Percentiles rank a stretch among this genome's conserved stretches.
Conservation (phyloP, 2,113 vertebrate species). For the Saguinus imperator region DNA sequence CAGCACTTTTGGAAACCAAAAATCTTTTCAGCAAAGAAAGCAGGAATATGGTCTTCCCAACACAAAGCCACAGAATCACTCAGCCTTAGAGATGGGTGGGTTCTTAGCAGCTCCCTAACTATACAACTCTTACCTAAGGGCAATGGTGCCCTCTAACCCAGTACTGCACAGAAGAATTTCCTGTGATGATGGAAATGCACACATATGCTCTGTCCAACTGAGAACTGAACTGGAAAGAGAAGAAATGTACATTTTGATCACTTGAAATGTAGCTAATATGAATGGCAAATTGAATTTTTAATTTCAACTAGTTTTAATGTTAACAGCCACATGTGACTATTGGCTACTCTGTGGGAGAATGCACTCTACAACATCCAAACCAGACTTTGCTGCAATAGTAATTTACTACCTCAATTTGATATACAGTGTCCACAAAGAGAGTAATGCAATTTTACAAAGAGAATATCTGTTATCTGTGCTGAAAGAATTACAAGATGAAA, state of each 20-base stretch:
- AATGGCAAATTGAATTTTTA: conserved; percentile 1
- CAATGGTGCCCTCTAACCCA: neutral
- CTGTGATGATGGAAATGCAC: neutral
- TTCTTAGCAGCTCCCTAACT: neutral
- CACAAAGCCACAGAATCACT: neutral
- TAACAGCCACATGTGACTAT: neutral
- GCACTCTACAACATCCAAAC: too few relatives aligned
- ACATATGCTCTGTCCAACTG: neutral
- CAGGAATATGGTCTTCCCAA: neutral
- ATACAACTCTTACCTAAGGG: neutral
- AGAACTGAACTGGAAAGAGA: neutral
- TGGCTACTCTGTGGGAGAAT: neutral
- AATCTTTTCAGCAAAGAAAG: neutral
- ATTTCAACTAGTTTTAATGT: conserved; percentile 3
- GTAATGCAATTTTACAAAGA: neutral
- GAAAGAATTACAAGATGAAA: neutral
- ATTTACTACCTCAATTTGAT: neutral
- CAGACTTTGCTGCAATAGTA: neutral
- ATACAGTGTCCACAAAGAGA: neutral
- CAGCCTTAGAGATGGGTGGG: neutral
- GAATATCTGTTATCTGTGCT: neutral
- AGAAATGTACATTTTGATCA: neutral
- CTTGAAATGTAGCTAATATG: neutral
- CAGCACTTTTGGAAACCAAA: neutral
- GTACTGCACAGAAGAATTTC: neutral